Conservation (phyloP, 2,888 invertebrate species). For the Pheosia gnoma region DNA sequence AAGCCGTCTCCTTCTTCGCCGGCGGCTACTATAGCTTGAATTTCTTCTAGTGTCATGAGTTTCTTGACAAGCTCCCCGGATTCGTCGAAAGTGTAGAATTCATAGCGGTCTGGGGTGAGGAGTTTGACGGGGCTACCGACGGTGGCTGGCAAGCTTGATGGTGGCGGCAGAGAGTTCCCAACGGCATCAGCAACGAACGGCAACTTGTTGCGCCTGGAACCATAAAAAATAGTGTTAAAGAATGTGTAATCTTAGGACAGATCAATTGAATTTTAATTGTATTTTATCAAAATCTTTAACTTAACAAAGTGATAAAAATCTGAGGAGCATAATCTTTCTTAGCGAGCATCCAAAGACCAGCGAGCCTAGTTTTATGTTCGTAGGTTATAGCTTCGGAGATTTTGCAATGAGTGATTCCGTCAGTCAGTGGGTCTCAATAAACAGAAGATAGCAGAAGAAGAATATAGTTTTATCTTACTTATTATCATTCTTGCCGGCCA, state of each 20-base stretch:
- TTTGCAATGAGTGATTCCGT: no score
- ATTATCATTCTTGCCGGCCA: conserved; percentile 60
- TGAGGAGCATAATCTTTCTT: no score
- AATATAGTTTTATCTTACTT: conserved; percentile 45
- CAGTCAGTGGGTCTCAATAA: no score
- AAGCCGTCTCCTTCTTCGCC: conserved; percentile 88
- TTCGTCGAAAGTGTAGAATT: conserved; percentile 94
- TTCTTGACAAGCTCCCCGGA: conserved; percentile 92
- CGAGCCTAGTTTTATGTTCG: no score
- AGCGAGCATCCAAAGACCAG: no score
- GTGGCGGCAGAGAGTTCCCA: conserved; percentile 87
- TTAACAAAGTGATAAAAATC: no score
- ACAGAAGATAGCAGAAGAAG: background rate
- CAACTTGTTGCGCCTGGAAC: conserved; percentile 71
- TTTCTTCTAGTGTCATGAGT: conserved; percentile 93
- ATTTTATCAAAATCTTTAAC: no score
- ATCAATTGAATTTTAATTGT: no score
- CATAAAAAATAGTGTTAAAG: conserved; percentile 6
- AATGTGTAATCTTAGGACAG: no score
- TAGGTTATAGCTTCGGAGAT: no score
- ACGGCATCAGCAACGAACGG: conserved; percentile 88
- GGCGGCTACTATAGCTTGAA: conserved; percentile 92
- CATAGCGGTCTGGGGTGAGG: conserved; percentile 92
- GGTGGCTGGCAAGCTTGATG: conserved; percentile 83
- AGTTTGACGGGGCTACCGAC: conserved; percentile 92